Base-by-base conservation (phyloP, 2,797 vertebrate genomes). In the Thalassophryne amazonica region DNA sequence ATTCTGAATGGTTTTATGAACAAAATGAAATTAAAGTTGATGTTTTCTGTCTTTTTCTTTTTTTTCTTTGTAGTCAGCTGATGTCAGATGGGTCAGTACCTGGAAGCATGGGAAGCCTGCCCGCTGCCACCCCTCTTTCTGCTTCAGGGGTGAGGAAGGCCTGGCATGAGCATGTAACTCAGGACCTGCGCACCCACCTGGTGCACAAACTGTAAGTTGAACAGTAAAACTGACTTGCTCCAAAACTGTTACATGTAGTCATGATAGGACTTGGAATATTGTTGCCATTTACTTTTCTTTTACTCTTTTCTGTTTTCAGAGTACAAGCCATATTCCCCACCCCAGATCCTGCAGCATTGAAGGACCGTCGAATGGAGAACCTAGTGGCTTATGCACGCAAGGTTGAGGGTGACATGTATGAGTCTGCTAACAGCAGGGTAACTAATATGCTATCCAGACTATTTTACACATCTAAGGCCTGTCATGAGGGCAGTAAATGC, bases 241-340 rank as follows among this genome's bases (percentile, higher is more conserved):
- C 1, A 6, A 3, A 21, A 38, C 2, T 14, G 2, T 18, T 2
- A 13, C 5, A 5, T 47, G 12, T 11, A 16, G 41, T 35, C n/a
- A 12, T 8, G 46, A 3, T 9, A 30, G 4, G 24, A 19, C 5
- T 9, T 16, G 2, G 4, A 36, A 34, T 29, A 19, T 27, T 32
- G 6, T 9, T 35, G 11, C 35, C 23, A 35, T 8, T 2, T 18
- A 1, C 16, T 8, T 64, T 27, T 35, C 8, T 3, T 19, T 2
- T 25, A 6, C 14, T 33, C 0, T 32, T 6, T 13, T 33, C 4
- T 37, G 25, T 3, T 45, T 69, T 16, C 70, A 99, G 97, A 29
- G 97, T 99, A 82, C 97, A 99, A 91, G 97, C 97, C 89, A 99
- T 99, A 90, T 99, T 99, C 78, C 97, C 97, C 25, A 99, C 97